These are phyloP conservation scores for Andrena flavipes DNA, from an alignment of 2,888 invertebrate genomes.

Conservation along the genomic window DNA sequence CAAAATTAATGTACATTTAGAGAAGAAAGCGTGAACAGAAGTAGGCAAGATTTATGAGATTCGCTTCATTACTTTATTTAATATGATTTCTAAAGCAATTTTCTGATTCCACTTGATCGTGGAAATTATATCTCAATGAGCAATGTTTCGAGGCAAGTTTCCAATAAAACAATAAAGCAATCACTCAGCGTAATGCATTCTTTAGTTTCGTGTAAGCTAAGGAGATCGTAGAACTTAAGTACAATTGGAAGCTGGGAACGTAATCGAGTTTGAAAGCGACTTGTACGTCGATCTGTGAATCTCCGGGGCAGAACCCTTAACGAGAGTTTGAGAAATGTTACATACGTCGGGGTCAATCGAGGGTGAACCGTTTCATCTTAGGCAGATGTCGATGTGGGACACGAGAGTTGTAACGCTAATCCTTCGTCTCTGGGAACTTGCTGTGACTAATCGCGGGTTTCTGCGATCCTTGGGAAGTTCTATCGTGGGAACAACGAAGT, in stretches of 20 bases:
- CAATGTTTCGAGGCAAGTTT: no score
- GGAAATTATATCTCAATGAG: no score
- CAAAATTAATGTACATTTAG: no score
- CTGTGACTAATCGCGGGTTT: conserved; percentile 42
- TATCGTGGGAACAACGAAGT: not conserved
- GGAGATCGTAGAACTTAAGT: not conserved
- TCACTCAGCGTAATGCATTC: not conserved
- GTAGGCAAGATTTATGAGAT: no score
- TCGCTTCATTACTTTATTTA: no score
- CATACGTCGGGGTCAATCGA: conserved; percentile 65
- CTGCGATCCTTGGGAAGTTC: conserved; percentile 15
- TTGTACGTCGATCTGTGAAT: conserved; percentile 27
- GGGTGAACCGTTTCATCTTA: conserved; percentile 71
- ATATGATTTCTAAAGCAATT: no score
- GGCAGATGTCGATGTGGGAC: conserved; percentile 72
- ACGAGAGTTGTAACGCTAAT: conserved; percentile 64
- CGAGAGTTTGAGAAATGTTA: conserved; percentile 73
- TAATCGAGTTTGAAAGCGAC: conserved; percentile 33
- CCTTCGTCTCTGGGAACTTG: conserved; percentile 56
- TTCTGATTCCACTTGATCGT: no score
- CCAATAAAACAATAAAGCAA: no score
- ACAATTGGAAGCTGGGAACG: not conserved
- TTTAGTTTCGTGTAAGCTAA: not conserved
- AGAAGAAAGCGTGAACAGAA: no score
- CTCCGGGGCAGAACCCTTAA: conserved; percentile 62